Conservation (phyloP, 2,113 vertebrate species). For the Brachirus orientalis region DNA sequence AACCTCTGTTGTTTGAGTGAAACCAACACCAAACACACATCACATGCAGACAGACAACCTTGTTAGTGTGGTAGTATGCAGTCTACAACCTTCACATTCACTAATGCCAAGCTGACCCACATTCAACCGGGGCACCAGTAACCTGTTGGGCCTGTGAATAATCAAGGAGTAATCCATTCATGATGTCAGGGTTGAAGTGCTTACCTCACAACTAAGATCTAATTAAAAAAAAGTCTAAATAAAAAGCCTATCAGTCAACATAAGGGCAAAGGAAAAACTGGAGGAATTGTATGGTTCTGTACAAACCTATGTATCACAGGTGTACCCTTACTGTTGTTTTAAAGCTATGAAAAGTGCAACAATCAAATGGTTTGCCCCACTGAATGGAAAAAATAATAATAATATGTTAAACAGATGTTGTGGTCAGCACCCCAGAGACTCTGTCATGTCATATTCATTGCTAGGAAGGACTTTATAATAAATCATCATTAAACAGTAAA, state of each 20-base stretch:
- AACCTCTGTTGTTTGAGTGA: conserved; percentile 15
- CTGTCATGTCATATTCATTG: too few species aligned
- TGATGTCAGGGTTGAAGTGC: conserved; percentile 54
- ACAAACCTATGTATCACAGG: too few species aligned
- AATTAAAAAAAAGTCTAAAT: not conserved
- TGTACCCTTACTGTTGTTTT: too few species aligned
- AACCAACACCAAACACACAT: conserved; percentile 1
- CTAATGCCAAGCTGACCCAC: conserved; percentile 53
- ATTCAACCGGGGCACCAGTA: conserved; percentile 31
- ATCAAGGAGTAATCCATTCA: conserved; percentile 64
- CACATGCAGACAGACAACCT: conserved; percentile 22
- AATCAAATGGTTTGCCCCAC: too few species aligned
- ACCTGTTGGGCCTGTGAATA: not conserved
- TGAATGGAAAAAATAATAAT: too few species aligned
- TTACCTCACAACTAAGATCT: conserved; percentile 3
- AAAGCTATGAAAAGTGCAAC: too few species aligned
- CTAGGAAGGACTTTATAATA: too few species aligned
- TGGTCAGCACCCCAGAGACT: too few species aligned
- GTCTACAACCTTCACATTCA: conserved; percentile 20
- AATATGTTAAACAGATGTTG: too few species aligned
- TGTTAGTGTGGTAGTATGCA: conserved; percentile 25
- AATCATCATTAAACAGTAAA: too few species aligned
- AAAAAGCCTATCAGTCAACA: not conserved
- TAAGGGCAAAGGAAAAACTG: not conserved
- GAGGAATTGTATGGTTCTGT: not conserved